Percentiles rank a stretch among this genome's conserved stretches.
Conservation (phyloP, 1,140 invertebrate species). For the Pseudomyrmex pallidus region DNA sequence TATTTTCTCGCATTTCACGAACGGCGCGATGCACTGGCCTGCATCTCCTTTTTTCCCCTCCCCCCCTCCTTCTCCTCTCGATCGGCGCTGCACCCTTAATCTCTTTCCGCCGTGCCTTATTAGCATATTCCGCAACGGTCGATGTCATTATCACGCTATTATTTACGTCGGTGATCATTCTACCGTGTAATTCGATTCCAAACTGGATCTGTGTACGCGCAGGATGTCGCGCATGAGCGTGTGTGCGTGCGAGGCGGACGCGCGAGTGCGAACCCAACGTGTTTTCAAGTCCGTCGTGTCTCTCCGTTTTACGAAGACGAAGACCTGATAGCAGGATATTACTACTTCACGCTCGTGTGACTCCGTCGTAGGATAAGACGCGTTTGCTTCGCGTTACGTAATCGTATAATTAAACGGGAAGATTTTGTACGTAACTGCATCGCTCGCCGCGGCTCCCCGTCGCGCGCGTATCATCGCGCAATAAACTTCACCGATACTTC, state of each 20-base stretch:
- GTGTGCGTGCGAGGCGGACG: conserved; percentile 13
- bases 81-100: conserved; percentile 38
- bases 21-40: conserved; percentile 38
- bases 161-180: conserved; percentile 66
- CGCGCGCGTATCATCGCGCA: neutral
- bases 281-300: conserved; percentile 1
- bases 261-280: neutral
- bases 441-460: neutral
- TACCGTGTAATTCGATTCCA: conserved; percentile 60
- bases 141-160: conserved; percentile 66
- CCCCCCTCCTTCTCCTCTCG: no score
- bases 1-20: conserved; percentile 51
- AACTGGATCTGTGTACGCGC: conserved; percentile 56
- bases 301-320: neutral
- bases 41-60: neutral
- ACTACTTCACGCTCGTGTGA: conserved; percentile 11
- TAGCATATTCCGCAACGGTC: conserved; percentile 66
- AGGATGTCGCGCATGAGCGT: conserved; percentile 9
- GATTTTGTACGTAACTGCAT: conserved; percentile 23
- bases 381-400: conserved; percentile 26
- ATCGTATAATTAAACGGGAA: conserved; percentile 10
- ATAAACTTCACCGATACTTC: conserved; percentile 24
- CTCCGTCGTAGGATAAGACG: conserved; percentile 5
- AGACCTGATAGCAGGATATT: conserved; percentile 16
- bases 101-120: conserved; percentile 39